Evolutionary conservation across 2,888 invertebrate species (phyloP).

Genomic region (Rhopalosiphum nymphaeae): DNA sequence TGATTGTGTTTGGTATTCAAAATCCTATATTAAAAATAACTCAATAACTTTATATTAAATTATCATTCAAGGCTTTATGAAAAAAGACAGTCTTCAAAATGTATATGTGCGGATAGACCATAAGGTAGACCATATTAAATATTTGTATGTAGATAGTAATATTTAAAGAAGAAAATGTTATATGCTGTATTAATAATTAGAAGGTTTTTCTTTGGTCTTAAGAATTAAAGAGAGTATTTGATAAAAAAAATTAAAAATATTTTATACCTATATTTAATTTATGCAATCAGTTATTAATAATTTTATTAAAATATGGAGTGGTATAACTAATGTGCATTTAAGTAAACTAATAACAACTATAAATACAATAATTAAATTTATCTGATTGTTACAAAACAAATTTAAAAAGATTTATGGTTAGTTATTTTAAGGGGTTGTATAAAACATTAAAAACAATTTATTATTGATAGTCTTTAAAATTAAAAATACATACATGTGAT

Average conservation of each 20-base stretch:
- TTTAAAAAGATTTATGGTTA: neutral
- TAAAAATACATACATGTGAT: no score
- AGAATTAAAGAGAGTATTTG: neutral
- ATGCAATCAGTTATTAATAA: neutral
- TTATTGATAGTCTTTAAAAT: no score
- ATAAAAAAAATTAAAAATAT: neutral
- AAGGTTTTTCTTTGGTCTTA: no score
- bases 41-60: neutral
- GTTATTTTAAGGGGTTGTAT: neutral
- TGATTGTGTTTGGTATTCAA: neutral
- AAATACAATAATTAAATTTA: neutral
- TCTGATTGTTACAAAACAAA: neutral
- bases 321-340: neutral
- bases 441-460: neutral
- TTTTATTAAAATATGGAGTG: neutral
- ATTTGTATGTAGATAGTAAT: neutral
- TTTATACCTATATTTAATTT: neutral
- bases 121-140: neutral
- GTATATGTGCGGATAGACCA: neutral
- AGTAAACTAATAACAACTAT: neutral
- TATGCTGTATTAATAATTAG: no score
- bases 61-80: neutral
- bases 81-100: neutral
- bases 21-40: neutral
- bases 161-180: no score